phyloP scores from a whole-genome alignment of 2,888 invertebrate genomes.

The Balanococcus diminutus region DNA sequence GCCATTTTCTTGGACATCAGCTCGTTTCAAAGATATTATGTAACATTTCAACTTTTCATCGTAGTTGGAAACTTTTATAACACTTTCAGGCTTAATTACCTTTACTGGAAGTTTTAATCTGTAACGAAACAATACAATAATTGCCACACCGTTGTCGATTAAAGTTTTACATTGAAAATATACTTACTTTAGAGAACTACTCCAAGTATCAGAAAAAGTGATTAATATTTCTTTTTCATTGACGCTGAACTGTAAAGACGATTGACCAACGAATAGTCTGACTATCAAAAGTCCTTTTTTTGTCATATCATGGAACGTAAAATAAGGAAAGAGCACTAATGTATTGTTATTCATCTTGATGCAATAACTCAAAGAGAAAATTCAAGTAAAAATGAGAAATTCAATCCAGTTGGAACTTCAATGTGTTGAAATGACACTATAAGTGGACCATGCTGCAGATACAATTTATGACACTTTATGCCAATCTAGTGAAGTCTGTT shows the following conservation, averaged over 20 bases:
- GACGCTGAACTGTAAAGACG: neutral
- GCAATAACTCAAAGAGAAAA: too few species aligned
- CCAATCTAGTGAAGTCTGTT: too few species aligned
- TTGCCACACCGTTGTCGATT: neutral
- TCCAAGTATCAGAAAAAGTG: neutral
- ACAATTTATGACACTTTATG: too few species aligned
- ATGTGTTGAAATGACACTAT: too few species aligned
- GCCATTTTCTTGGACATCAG: neutral
- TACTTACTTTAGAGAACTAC: neutral
- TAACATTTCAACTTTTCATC: neutral
- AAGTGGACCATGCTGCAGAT: too few species aligned
- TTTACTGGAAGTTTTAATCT: slow-evolving; percentile 17
- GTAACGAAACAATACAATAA: neutral
- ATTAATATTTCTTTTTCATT: slow-evolving; percentile 9
- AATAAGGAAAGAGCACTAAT: neutral
- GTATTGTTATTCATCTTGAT: neutral
- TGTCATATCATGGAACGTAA: slow-evolving; percentile 30
- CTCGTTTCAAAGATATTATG: neutral
- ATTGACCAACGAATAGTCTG: neutral
- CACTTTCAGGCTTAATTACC: neutral
- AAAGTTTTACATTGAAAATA: too few species aligned
- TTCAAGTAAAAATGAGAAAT: too few species aligned
- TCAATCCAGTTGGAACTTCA: too few species aligned
- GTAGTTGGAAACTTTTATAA: neutral
- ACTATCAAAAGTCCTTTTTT: neutral